These are phyloP conservation scores for Cephalotes varians DNA, from an alignment of 2,888 invertebrate genomes.

Conservation along the genomic window DNA sequence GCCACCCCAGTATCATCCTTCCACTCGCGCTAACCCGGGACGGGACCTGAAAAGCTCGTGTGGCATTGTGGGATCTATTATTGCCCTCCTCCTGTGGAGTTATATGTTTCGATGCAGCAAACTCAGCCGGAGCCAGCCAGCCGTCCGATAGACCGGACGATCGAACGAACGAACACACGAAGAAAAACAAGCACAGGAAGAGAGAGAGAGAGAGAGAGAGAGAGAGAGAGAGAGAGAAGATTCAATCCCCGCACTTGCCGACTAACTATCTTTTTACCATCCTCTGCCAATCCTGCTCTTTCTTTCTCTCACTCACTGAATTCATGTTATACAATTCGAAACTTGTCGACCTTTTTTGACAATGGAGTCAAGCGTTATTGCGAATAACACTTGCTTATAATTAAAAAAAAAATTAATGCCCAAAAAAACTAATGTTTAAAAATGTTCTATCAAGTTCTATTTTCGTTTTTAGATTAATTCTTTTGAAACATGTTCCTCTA, in stretches of 20 bases:
- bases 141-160: constrained; percentile 57
- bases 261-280: constrained; percentile 33
- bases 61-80: constrained; percentile 84
- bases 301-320: not conserved
- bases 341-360: not conserved
- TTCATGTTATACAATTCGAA: not conserved
- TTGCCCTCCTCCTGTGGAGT: constrained; percentile 82
- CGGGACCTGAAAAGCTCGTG: constrained; percentile 80
- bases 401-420: not conserved
- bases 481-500: too few species aligned
- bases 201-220: constrained; percentile 58
- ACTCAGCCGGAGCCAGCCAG: constrained; percentile 64
- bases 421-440: too few species aligned
- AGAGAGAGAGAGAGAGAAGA: too few species aligned
- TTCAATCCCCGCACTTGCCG: constrained; percentile 48
- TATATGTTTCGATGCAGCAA: constrained; percentile 80
- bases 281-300: not conserved
- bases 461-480: too few species aligned
- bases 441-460: too few species aligned
- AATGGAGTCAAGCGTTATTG: not conserved
- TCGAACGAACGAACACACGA: constrained; percentile 63
- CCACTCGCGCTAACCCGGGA: constrained; percentile 54
- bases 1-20: constrained; percentile 57
- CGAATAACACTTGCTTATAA: not conserved
- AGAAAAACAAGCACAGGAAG: constrained; percentile 64